Base-by-base conservation (phyloP, 2,113 vertebrate species). In the Psilopogon haemacephalus region DNA sequence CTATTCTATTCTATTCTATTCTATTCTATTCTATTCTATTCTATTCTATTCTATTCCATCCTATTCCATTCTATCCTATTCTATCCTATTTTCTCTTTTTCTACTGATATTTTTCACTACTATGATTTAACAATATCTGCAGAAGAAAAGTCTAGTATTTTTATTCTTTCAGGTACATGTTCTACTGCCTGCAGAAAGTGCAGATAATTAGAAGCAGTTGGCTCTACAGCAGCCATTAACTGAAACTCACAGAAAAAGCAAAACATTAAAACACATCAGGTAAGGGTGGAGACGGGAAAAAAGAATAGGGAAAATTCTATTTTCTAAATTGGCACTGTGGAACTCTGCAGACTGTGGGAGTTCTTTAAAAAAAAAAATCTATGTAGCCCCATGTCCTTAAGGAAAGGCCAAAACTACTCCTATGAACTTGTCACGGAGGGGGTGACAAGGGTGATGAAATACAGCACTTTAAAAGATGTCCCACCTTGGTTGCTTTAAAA, bases 401-500 rank as follows among this genome's bases (percentile, higher is more conserved):
- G 37, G 15, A 33, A 84, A 81, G 8, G 19, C 42, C 64, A 86
- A 81, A 72, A 62, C 46, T 81, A 40, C 62, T 91, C 32, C 46
- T 76, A 48, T n/a, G 48, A 86, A 40, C n/a, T 69, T 12, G 12
- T 44, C 28, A 79, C 26, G 28, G 24, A 74, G 42, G 50, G 48
- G 18, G 64, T 74, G 20, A 33, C 27, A 59, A 37, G 23, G 59
- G 56, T 15, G 30, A 58, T 10, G 42, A 92, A 37, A 59, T 14
- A 79, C 5, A 69, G 37, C 5, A 73, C 37, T 44, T 84, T 40
- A 19, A 60, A 71, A 68, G 24, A 44, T 16, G 20, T 93, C 97
- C 92, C 97, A 99, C 99, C 97, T 99, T 99, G 60, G 98, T 98
- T 97, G 98, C 98, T 97, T 98, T 99, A 58, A 99, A 99, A 95